Base-by-base conservation (phyloP, 2,888 invertebrate genomes). In the Rutpela maculata region DNA sequence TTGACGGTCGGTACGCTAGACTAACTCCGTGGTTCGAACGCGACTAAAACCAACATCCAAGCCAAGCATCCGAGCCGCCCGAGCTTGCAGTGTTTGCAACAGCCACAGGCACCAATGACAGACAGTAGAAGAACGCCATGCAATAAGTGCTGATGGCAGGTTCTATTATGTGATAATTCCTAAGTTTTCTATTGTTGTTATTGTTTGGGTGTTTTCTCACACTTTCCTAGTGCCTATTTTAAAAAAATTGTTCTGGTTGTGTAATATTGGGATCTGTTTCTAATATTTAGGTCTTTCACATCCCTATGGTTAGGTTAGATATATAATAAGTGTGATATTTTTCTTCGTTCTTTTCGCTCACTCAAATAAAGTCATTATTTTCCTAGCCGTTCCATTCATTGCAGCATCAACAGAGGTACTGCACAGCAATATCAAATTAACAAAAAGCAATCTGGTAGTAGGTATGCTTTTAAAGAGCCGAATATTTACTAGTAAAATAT, bases 11-110 rank as follows among this genome's bases (percentile, higher is more conserved):
- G 56, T 43, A 75, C 79, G 60, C 75, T 59, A 77, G 50, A 59
- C 70, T 78, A 19, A 57, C 22, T 55, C 55, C 60, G 73, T 60
- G 59, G 78, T 76, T 78, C 35, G 69, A 77, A 65, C 79, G 78
- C 79, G 77, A 83, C 83, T 83, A 75, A 76, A 74, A 22, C 3
- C 19, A 55, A 43, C 43, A 22, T 43, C 15, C 19, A 43, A 60
- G 17, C 59, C 35, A 11, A 35, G 57, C 57, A 26, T 69, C 50
- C 15, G 15, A 19, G 59, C 43, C 18, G 60, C 35, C 11, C 50
- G 10, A 22, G 67, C 55, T 43, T 18, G 26, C 22, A 9, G 15
- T 26, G 67, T 35, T 57, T 31, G 76, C 63, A 15, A 35, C 65
- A 31, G 26, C 60, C 56, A 17, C 62, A 66, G 67, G 65, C 71